Evolutionary conservation across 2,113 vertebrate species (phyloP), one percentile per base, ranked within the genome.

Genomic region (Stigmatopora nigra): DNA sequence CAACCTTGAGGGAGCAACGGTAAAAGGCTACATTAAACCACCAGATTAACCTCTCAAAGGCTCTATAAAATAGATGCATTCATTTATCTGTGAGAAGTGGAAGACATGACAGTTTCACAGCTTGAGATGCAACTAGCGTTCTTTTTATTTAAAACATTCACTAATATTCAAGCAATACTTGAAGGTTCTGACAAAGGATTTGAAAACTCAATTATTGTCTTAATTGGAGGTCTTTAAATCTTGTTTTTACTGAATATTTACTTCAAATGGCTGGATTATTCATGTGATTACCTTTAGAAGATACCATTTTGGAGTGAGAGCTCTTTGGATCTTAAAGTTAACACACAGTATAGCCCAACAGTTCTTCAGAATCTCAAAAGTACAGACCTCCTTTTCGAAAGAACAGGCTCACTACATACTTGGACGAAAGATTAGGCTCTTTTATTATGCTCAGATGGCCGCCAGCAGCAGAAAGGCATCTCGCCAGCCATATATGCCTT

Each of bases 1-100:
- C 10, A 71, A 83, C 87, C 83, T 87, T 83, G 81, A 79, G 62
- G 72, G 61, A 72, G 67, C 72, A 38, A 82, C 73, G 56, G 76
- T 88, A 81, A 88, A 88, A 84, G 17, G 82, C 80, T 71, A 85
- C 84, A 84, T 88, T 86, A 86, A 85, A 61, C 77, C 67, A 52
- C 83, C 81, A 68, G 69, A 85, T 84, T 85, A 88, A 88, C 82
- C 84, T 78, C 84, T 75, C 79, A 62, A 71, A 73, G 79, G 76
- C 71, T 48, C 68, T 75, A 74, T 84, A 79, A 86, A 88, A 71
- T 31, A 36, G 74, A 75, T 68, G 62, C 71, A 47, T 75, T 68
- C 48, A 60, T 76, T 77, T 31, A 51, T 25, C 56, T 9, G 52
- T 25, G 12, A 15, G 4, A 25, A 61, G 45, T 20, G 11, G n/a